Percentiles rank a stretch among this genome's conserved stretches.
Conservation (phyloP, 2,888 invertebrate species). For the Sicus ferrugineus region DNA sequence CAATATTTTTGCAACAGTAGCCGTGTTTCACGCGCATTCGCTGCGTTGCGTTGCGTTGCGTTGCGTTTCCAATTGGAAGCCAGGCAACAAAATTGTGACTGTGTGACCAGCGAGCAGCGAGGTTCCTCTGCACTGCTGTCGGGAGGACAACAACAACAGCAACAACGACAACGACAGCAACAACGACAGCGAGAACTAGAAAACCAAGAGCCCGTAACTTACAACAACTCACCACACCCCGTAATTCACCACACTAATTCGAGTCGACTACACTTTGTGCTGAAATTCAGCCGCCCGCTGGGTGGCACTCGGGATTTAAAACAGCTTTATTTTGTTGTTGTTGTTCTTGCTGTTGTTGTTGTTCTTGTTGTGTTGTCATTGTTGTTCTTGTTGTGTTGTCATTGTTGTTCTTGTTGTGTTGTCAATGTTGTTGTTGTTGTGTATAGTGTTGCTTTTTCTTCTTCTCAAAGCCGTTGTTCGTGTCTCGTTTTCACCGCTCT, state of each 20-base stretch:
- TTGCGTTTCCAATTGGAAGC: background rate
- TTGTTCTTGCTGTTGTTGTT: background rate
- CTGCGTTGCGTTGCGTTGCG: background rate
- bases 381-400: background rate
- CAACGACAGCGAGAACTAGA: background rate
- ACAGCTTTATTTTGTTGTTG: background rate
- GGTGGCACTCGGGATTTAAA: too few species aligned
- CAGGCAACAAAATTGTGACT: background rate
- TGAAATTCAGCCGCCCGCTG: too few species aligned
- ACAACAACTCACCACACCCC: background rate
- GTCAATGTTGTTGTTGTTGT: background rate
- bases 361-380: background rate
- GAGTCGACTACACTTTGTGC: too few species aligned
- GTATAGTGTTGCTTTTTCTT: background rate
- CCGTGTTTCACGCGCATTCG: too few species aligned
- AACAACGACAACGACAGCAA: background rate
- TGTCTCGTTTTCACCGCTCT: too few species aligned
- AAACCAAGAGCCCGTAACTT: background rate
- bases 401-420: background rate
- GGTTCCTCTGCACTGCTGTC: background rate
- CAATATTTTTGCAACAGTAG: too few species aligned
- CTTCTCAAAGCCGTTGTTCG: too few species aligned
- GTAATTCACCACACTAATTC: background rate
- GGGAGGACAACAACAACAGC: background rate
- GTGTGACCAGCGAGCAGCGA: too few species aligned